These are phyloP conservation scores for Heliconius nattereri DNA, from an alignment of 1,140 invertebrate species.

Conservation along the genomic window DNA sequence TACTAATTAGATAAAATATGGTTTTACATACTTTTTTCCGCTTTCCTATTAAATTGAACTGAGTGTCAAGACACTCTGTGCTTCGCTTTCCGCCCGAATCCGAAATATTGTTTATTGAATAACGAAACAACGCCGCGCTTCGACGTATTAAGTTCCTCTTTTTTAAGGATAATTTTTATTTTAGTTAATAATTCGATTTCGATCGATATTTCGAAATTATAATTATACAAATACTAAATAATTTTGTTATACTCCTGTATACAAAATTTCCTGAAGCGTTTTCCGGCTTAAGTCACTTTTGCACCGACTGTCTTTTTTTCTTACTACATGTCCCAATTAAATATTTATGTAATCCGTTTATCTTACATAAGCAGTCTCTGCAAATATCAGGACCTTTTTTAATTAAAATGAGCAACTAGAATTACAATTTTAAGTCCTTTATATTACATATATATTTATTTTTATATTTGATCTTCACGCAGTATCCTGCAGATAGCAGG, in stretches of 20 bases:
- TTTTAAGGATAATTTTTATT: too few species aligned
- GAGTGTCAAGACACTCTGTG: too few species aligned
- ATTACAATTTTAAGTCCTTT: too few species aligned
- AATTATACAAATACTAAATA: background rate
- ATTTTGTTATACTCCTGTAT: background rate
- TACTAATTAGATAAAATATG: too few species aligned
- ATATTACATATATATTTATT: background rate
- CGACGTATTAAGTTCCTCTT: too few species aligned
- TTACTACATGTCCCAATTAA: background rate
- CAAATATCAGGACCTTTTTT: background rate
- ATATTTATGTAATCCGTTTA: constrained; percentile 8
- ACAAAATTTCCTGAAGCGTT: background rate
- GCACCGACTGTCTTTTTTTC: background rate
- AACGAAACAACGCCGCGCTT: background rate
- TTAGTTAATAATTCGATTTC: too few species aligned
- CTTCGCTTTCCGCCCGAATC: background rate
- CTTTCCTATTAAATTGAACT: too few species aligned
- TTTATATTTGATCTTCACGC: background rate
- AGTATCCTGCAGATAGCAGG: too few species aligned
- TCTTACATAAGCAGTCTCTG: constrained; percentile 4
- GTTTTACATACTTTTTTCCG: too few species aligned
- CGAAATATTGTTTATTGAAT: background rate
- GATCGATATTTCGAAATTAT: too few species aligned
- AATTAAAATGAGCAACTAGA: background rate
- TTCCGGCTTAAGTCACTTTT: background rate